A percentile compares a stretch with the other conserved stretches of the same genome.
Evolutionary conservation across 2,113 vertebrate species (phyloP).

Genomic region (Callopanchax toddi): DNA sequence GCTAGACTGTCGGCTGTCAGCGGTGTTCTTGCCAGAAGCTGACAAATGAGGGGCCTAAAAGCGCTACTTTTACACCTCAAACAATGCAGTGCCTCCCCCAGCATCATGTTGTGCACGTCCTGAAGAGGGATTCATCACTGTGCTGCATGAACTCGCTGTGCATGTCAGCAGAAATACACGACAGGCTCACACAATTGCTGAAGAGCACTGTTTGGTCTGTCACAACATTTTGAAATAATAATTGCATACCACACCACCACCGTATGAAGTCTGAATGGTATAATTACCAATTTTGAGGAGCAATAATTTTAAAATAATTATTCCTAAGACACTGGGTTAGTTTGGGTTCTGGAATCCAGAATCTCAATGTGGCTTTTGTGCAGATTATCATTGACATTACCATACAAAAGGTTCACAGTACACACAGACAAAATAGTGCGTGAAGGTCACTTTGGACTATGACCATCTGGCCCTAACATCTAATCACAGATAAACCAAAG

Average conservation of each 20-base stretch:
- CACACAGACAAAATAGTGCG: too few relatives aligned
- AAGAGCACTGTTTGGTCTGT: background rate
- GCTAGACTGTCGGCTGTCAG: slow-evolving; percentile 18
- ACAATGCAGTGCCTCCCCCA: slow-evolving; percentile 19
- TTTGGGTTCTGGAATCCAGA: too few relatives aligned
- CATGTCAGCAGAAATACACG: slow-evolving; percentile 7
- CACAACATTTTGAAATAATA: background rate
- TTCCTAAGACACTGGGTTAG: too few relatives aligned
- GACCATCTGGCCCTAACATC: slow-evolving; percentile 23
- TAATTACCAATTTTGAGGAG: background rate
- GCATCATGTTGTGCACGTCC: background rate
- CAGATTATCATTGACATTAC: too few relatives aligned
- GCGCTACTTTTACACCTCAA: slow-evolving; percentile 34
- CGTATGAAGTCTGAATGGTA: background rate
- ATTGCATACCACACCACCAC: background rate
- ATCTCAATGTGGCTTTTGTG: too few relatives aligned
- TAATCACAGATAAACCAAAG: too few relatives aligned
- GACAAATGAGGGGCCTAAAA: slow-evolving; percentile 42
- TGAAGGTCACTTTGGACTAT: slow-evolving; percentile 18
- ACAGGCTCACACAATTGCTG: background rate
- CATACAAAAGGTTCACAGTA: too few relatives aligned
- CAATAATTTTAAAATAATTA: background rate
- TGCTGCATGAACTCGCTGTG: slow-evolving; percentile 6
- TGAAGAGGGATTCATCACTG: slow-evolving; percentile 9
- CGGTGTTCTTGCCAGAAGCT: background rate